Evolutionary conservation across 2,888 invertebrate species (phyloP), one percentile per base, ranked within the genome.

Genomic region (Philaethria dido): DNA sequence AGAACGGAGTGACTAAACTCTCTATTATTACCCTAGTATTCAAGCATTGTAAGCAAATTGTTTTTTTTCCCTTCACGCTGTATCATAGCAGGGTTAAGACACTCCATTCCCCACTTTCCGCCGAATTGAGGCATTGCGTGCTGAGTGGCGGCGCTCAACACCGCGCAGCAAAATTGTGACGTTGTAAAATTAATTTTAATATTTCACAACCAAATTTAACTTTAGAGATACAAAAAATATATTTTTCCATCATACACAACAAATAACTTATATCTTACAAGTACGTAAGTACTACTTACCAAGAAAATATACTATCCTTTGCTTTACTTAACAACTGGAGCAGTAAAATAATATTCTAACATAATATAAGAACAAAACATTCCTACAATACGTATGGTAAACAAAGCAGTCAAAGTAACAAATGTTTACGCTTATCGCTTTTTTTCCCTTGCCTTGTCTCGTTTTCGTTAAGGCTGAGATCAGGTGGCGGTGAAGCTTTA

Each of bases 401-500:
- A 60, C 60, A 33, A 33, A 33, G 45, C 60, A 47, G 18, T 60
- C 47, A 47, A 60, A 47, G 45, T 14, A 60, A 60, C 60, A 33
- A 60, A 60, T 45, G 60, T 47, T 60, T 47, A 60, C n/a, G 33
- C 33, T 47, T 60, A 60, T 60, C 60, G 45, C 29, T 29, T 60
- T 60, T n/a, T 60, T 47, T 60, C 47, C 47, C 44, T 50, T 62
- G 33, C 16, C 50, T 22, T 52, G 52, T 52, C 16, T 62, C 48
- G 62, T 11, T 50, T 39, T 50, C 48, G 61, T 11, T 39, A 42
- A 52, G 45, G 20, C 54, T 29, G 61, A 33, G 54, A 63, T 60
- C 69, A 69, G 69, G 69, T 69, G 69, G 66, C 65, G 57, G 18
- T 1, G 50, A 62, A 60, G 48, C 52, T 54, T 66, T 54, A 57